Evolutionary conservation across 1,140 invertebrate species (phyloP), one percentile per base, ranked within the genome.

Genomic region (Papilio polyxenes): DNA sequence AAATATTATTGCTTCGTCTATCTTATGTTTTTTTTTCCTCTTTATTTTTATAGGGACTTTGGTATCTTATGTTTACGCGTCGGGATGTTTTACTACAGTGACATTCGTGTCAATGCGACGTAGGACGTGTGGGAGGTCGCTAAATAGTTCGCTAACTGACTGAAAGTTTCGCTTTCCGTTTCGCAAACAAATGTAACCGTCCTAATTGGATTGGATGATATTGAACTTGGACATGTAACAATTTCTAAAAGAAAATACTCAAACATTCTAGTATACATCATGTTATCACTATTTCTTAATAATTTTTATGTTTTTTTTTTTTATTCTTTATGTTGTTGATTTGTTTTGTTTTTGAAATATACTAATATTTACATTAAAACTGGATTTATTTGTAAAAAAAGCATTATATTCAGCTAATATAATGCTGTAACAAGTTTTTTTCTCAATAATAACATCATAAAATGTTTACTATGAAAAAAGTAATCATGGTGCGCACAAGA

Each of bases 201-300:
- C 17, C 75, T 76, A 76, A 76, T 76, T 49, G 20, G 48, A 51
- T 76, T 76, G n/a, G 11, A 49, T 51, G 74, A 20, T 76, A 77
- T 77, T 77, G 75, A 77, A 77, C 75, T 77, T 77, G 75, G 0
- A 23, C 13, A 77, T 77, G 49, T 77, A 51, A 77, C 44, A 49
- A 77, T 77, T 77, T 77, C 75, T 77, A 77, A 77, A 77, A 53
- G 49, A 31, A 77, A 77, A 77, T 72, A 37, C 65, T 72, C 11
- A 74, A 15, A 20, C 15, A 75, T n/a, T 44, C n/a, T 40, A 48
- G 8, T 48, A 20, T 75, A 20, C 40, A 11, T 75, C 23, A 72
- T 72, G 4, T 37, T 23, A 72, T 44, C 13, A 75, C 6, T 11
- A 69, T 37, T 31, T 23, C 4, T 9, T 13, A 13, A 31, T 69